Evolutionary conservation across 2,113 vertebrate species (phyloP).

Genomic region (Setophaga petechia): DNA sequence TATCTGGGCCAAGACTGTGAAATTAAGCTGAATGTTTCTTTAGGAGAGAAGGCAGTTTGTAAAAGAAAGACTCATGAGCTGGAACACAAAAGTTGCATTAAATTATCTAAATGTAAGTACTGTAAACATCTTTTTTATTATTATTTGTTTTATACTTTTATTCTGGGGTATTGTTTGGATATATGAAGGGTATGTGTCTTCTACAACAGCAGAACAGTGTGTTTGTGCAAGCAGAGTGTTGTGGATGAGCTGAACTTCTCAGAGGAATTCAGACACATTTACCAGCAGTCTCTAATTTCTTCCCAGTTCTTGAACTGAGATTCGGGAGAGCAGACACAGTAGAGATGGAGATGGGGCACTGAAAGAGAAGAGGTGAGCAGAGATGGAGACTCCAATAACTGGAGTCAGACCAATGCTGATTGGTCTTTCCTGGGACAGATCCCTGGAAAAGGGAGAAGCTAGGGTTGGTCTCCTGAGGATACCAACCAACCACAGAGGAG

Average conservation of each 20-base stretch:
- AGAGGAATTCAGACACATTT: not conserved
- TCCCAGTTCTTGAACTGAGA: not conserved
- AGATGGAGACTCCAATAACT: not conserved
- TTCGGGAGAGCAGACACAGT: not conserved
- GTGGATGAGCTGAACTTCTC: not conserved
- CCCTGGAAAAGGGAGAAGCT: not conserved
- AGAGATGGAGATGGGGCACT: not conserved
- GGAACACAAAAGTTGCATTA: not conserved
- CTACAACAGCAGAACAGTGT: not conserved
- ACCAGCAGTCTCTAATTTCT: not conserved
- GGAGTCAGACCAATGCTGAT: not conserved
- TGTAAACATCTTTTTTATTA: not conserved
- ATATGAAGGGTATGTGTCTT: not conserved
- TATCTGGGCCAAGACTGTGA: not conserved
- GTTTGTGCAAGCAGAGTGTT: not conserved
- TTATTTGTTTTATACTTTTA: not conserved
- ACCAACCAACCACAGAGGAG: fast-evolving
- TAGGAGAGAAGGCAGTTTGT: not conserved
- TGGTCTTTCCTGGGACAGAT: not conserved
- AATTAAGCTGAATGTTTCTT: not conserved
- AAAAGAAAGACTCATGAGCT: not conserved
- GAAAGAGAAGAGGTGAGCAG: not conserved
- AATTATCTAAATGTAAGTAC: not conserved
- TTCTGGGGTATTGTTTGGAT: not conserved
- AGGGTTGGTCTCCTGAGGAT: not conserved